These are phyloP conservation scores for Sitta europaea DNA, from an alignment of 2,113 vertebrate genomes.

Conservation along the genomic window DNA sequence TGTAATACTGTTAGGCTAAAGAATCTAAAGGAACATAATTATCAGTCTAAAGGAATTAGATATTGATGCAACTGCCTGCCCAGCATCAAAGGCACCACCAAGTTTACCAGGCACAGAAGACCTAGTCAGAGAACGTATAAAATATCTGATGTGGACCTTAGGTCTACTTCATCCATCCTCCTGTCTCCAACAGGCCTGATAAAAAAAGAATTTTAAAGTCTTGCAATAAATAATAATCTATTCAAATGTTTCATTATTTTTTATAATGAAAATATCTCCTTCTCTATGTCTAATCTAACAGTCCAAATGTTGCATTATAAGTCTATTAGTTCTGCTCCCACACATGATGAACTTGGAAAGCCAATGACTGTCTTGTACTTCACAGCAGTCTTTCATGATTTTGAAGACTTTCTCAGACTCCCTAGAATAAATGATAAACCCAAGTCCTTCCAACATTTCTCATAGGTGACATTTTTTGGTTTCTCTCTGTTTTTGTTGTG, in stretches of 20 bases:
- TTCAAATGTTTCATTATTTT: background rate
- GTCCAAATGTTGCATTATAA: background rate
- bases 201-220: background rate
- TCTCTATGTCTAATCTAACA: background rate
- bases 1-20: background rate
- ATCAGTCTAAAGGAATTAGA: background rate
- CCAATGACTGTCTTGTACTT: background rate
- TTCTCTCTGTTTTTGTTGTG: background rate
- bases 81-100: background rate
- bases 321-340: background rate
- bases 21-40: background rate
- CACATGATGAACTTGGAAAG: background rate
- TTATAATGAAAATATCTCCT: background rate
- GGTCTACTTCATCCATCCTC: background rate
- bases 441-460: background rate
- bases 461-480: background rate
- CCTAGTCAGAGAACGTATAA: background rate
- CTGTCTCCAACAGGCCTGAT: background rate
- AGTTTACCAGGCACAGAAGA: background rate
- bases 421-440: background rate
- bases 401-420: background rate
- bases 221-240: background rate
- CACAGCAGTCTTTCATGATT: background rate
- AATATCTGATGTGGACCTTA: background rate
- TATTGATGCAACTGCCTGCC: background rate